A percentile compares a stretch with the other conserved stretches of the same genome.
Conservation (phyloP, 2,888 invertebrate genomes). For the Aspidiotus rigidus region DNA sequence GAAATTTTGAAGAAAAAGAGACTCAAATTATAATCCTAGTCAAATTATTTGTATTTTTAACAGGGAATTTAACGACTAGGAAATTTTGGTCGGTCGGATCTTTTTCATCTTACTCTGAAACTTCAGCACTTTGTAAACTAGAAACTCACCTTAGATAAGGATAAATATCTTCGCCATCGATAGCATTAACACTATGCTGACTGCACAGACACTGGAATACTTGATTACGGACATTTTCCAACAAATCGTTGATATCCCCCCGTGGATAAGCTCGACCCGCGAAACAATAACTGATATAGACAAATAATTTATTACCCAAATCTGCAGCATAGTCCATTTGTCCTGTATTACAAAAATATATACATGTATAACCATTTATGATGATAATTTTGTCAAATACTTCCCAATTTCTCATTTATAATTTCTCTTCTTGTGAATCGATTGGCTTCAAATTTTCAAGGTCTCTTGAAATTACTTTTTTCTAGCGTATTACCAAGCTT, state of each 20-base stretch:
- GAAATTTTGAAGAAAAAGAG: no score
- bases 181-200: slow-evolving; percentile 53
- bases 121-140: not conserved
- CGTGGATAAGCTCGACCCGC: slow-evolving; percentile 75
- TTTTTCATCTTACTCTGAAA: no score
- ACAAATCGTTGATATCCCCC: slow-evolving; percentile 51
- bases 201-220: slow-evolving; percentile 61
- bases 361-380: no score
- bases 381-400: not conserved
- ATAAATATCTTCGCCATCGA: slow-evolving; percentile 55
- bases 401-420: no score
- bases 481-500: no score
- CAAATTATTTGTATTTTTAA: no score
- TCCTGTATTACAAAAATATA: slow-evolving; percentile 30
- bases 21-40: no score
- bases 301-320: slow-evolving; percentile 72
- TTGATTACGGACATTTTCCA: slow-evolving; percentile 59
- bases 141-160: slow-evolving; percentile 51
- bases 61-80: no score
- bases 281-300: slow-evolving; percentile 77
- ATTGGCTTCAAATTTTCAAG: no score
- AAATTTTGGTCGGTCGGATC: no score
- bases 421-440: no score
- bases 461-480: no score
- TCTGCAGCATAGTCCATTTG: slow-evolving; percentile 43